Base-by-base conservation (phyloP, 2,888 invertebrate genomes). In the Eilema caniola region DNA sequence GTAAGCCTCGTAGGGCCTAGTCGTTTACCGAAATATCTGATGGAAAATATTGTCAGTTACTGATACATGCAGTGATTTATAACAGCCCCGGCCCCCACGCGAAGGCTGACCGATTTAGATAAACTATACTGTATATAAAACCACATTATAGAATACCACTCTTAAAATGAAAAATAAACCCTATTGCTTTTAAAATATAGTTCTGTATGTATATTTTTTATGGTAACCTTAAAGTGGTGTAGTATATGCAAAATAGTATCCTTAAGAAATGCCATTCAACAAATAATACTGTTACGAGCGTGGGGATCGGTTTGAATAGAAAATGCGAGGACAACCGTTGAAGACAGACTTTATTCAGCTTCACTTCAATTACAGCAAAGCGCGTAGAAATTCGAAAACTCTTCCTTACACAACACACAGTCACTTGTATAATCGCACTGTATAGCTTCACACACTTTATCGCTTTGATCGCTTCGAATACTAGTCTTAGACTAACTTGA, bases 41-140 rank as follows among this genome's bases (percentile, higher is more conserved):
- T 78, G 82, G 81, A 78, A 82, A 76, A 81, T 82, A 84, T 83
- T 86, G 86, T 83, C 88, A 79, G 83, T 74, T 76, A 83, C 90
- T 83, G 79, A 87, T 86, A 90, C 86, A 90, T 87, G 88, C 85
- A 84, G 85, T 88, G 89, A 90, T 90, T 90, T 89, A 91, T 85
- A 87, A 83, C 86, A 77, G 76, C 82, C 74, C 66, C 86, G 84
- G 90, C 92, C 91, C 91, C 90, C 92, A 92, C 92, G 92, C 90
- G 92, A 90, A 83, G 90, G 84, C 82, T 90, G 91, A 90, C 92
- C 91, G 91, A 92, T 91, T 91, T 90, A 91, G 90, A 92, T 89
- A 89, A 91, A 90, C 89, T 88, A 85, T 81, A 80, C 82, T 77
- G 75, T 83, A 80, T 81, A 83, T 82, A 82, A 80, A 77, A 83